These are phyloP conservation scores for Orthosia incerta DNA, from an alignment of 2,888 invertebrate species.

Conservation along the genomic window DNA sequence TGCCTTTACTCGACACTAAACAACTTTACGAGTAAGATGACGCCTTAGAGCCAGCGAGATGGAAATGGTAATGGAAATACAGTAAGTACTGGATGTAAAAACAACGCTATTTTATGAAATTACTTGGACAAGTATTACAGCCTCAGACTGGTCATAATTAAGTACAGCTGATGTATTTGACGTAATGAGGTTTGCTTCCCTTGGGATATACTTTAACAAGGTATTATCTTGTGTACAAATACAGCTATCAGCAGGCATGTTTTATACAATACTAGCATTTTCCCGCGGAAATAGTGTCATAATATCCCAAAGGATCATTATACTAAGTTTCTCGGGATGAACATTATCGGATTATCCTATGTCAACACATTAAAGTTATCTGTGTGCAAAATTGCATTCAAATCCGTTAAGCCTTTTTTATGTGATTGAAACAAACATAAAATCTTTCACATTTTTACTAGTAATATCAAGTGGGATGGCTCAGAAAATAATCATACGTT, in stretches of 20 bases:
- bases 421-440: too few relatives aligned
- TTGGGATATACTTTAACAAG: background rate
- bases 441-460: too few relatives aligned
- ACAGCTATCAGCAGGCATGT: background rate
- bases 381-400: too few relatives aligned
- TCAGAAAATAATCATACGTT: background rate
- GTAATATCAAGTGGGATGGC: too few relatives aligned
- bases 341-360: too few relatives aligned
- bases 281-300: too few relatives aligned
- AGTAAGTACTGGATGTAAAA: background rate
- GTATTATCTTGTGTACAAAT: too few relatives aligned
- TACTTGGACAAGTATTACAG: background rate
- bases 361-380: too few relatives aligned
- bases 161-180: background rate
- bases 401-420: too few relatives aligned
- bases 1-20: constrained; percentile 79
- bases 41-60: constrained; percentile 48
- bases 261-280: background rate
- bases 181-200: background rate
- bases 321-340: too few relatives aligned
- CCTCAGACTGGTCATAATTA: background rate
- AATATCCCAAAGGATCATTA: too few relatives aligned
- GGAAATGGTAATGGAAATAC: background rate
- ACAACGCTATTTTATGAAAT: background rate
- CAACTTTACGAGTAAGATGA: constrained; percentile 76